phyloP scores from a whole-genome alignment of 2,113 vertebrate genomes.

The Tenrec ecaudatus region DNA sequence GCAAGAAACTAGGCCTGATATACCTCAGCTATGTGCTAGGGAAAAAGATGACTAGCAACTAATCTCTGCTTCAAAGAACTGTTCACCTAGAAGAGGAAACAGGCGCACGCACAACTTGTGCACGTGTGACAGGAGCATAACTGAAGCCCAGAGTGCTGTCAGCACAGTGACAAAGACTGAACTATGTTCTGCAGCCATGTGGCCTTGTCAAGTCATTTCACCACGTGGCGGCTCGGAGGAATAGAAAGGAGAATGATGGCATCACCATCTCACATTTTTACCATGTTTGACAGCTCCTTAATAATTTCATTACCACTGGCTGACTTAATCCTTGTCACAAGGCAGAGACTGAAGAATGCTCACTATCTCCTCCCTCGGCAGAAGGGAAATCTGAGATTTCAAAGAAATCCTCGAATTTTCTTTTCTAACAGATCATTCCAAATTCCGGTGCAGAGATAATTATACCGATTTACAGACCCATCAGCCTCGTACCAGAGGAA shows the following conservation, averaged over 20 bases:
- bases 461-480: background rate
- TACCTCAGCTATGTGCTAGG: no score
- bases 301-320: background rate
- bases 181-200: background rate
- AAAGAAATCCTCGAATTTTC: no score
- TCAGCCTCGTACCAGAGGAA: background rate
- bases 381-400: background rate
- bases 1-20: background rate
- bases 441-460: background rate
- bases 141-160: background rate
- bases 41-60: background rate
- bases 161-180: background rate
- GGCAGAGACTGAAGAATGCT: background rate
- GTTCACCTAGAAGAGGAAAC: background rate
- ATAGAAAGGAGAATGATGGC: conserved; percentile 7
- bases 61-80: background rate
- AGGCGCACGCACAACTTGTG: background rate
- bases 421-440: background rate
- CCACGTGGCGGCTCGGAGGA: background rate
- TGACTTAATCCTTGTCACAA: background rate
- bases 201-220: conserved; percentile 42
- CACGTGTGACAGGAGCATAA: background rate
- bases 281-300: background rate
- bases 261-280: conserved; percentile 33
- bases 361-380: background rate